Evolutionary conservation across 2,797 vertebrate species (phyloP), one percentile per base, ranked within the genome.

Genomic region (Sibirionetta formosa): DNA sequence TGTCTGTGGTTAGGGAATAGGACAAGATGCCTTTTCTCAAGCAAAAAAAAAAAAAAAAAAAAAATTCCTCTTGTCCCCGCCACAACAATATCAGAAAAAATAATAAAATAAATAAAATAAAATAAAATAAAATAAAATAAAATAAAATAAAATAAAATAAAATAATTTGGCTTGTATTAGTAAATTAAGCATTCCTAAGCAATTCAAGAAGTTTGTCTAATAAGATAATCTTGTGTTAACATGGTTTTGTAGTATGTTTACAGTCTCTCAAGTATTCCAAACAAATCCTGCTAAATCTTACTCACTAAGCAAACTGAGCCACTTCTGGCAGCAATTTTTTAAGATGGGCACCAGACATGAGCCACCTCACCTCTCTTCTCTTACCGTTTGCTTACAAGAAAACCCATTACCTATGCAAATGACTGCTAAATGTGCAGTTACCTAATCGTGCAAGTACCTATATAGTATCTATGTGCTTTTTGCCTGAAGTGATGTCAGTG

Each of bases 141-240:
- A 36, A 35, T 31, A 20, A n/a, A 51, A 77, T 18, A 61, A 65
- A 93, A 83, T 9, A 94, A 76, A 79, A 42, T 42, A 7, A 92
- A 94, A 86, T 27, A 92, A 63, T 72, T 83, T 82, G 66, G 70
- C 61, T 81, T 82, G 11, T 91, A 65, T 78, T 88, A 94, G 82
- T 95, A 91, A 89, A 95, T 66, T 82, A 92, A 93, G 64, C 79
- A 93, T 95, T 93, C 87, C 70, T 92, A 95, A 92, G 72, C 61
- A 96, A 96, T 91, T 94, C 84, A 97, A 97, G 94, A 92, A 29
- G 60, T 85, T 94, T 65, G 85, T 72, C 40, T 96, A 92, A 91
- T 84, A 94, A 85, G 91, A 85, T 83, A 94, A 86, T 90, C 70
- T 93, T 92, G 38, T 94, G 87, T 79, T 94, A 96, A 93, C 64